These are phyloP conservation scores for Podilymbus podiceps DNA, from an alignment of 2,113 vertebrate genomes.

Conservation along the genomic window DNA sequence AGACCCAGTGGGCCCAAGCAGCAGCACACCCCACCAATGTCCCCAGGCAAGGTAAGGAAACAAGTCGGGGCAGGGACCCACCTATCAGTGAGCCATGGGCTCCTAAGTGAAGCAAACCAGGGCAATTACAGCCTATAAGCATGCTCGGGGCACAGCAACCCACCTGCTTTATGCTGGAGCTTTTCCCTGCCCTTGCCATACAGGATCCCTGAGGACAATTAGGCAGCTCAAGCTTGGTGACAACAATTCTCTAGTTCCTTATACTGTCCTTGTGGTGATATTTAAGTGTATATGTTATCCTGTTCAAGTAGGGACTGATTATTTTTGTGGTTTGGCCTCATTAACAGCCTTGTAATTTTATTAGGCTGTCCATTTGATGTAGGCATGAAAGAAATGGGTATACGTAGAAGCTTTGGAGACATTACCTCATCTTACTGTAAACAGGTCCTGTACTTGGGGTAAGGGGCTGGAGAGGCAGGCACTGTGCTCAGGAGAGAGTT, in stretches of 20 bases:
- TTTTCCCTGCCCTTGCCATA: fast-evolving
- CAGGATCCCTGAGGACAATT: background rate
- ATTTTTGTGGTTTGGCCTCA: background rate
- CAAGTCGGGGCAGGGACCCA: background rate
- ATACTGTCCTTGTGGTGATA: fast-evolving
- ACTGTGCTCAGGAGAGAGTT: background rate
- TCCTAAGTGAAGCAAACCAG: fast-evolving
- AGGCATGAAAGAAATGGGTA: background rate
- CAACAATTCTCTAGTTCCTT: background rate
- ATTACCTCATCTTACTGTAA: background rate
- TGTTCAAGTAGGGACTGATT: background rate
- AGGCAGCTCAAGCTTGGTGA: background rate
- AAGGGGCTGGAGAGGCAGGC: background rate
- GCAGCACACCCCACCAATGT: fast-evolving
- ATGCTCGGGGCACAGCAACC: background rate
- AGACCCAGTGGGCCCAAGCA: fast-evolving
- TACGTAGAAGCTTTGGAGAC: background rate
- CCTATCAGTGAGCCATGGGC: fast-evolving
- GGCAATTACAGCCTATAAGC: fast-evolving
- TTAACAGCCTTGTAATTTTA: background rate
- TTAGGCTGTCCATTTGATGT: background rate
- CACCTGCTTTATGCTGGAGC: background rate
- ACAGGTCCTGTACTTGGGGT: background rate
- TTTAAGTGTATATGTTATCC: fast-evolving
- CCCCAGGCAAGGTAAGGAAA: background rate